Evolutionary conservation across 2,113 vertebrate species (phyloP).

Genomic region (Macaca nemestrina): DNA sequence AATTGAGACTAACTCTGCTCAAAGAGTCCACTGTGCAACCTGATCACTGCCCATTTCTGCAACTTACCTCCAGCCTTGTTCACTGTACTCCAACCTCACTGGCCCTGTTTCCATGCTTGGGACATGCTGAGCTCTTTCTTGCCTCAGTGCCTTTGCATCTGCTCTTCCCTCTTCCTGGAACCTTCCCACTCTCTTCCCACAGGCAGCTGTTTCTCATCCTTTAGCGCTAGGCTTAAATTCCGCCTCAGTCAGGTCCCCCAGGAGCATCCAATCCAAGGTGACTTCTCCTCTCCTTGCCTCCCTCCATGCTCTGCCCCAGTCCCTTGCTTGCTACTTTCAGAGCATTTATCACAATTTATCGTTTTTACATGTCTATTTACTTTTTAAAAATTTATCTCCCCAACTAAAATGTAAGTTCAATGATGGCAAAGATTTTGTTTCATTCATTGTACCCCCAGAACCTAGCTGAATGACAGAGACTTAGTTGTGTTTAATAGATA

Average conservation of each 20-base stretch:
- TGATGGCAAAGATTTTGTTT: not conserved
- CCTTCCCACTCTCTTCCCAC: not conserved
- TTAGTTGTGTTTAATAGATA: not conserved
- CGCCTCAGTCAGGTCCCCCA: not conserved
- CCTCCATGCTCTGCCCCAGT: too few species aligned
- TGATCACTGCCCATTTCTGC: not conserved
- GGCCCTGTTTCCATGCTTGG: not conserved
- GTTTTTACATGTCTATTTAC: not conserved
- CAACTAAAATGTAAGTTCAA: not conserved
- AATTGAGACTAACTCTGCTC: not conserved
- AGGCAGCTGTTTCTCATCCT: not conserved
- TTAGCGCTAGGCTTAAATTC: not conserved
- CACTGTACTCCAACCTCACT: not conserved
- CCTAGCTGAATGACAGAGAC: not conserved
- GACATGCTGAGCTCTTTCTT: not conserved
- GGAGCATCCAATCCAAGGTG: not conserved
- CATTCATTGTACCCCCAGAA: not conserved
- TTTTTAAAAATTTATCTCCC: not conserved
- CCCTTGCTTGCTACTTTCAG: not conserved
- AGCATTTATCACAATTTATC: not conserved
- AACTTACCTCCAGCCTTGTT: not conserved
- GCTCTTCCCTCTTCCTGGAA: not conserved
- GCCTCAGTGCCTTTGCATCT: slow-evolving; percentile 13
- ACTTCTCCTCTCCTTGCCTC: not conserved
- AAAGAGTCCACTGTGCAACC: not conserved